Base-by-base conservation (phyloP, 1,140 invertebrate species). In the Panagrolaimus sp. region DNA sequence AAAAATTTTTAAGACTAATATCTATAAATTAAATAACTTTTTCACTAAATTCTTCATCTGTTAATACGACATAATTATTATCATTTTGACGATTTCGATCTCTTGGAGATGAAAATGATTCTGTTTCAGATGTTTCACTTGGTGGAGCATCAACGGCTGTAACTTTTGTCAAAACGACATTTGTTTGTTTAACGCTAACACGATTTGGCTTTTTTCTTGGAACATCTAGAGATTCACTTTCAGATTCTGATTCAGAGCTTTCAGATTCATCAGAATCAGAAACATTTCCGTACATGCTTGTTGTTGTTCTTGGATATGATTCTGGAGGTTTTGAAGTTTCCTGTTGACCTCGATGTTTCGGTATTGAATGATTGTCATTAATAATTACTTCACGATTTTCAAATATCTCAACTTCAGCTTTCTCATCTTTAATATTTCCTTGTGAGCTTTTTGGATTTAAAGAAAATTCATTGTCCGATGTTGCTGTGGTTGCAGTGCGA, bases 71-170 rank as follows among this genome's bases (percentile, higher is more conserved):
- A 38, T 38, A 38, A 38, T 38, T 38, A 38, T 38, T 38, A 7
- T 38, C 31, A 38, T 38, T 2, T 4, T 38, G 31, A 38, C 7
- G 31, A 7, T 2, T 38, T 7, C 31, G 31, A 38, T 38, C 31
- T 38, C 31, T 2, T 38, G 31, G 31, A 57, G 27, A 57, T 27
- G 14, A 57, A 20, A 20, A 57, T 57, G 13, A 27, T 57, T 57
- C 27, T 16, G 20, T 57, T 57, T 57, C 27, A 27, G 51, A 27
- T 57, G 20, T 57, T 27, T 57, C 20, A 57, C 51, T 57, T 57
- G 51, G 51, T 25, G 51, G 51, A 20, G 51, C 51, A 27, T 57
- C 51, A 20, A 57, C 51, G n/a, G 51, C 51, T 25, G 51, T 57
- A 11, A 57, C 51, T 57, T 57, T 57, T 11, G 51, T 57, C 11